Evolutionary conservation across 2,797 vertebrate species (phyloP).

Genomic region (Gymnothorax javanicus): DNA sequence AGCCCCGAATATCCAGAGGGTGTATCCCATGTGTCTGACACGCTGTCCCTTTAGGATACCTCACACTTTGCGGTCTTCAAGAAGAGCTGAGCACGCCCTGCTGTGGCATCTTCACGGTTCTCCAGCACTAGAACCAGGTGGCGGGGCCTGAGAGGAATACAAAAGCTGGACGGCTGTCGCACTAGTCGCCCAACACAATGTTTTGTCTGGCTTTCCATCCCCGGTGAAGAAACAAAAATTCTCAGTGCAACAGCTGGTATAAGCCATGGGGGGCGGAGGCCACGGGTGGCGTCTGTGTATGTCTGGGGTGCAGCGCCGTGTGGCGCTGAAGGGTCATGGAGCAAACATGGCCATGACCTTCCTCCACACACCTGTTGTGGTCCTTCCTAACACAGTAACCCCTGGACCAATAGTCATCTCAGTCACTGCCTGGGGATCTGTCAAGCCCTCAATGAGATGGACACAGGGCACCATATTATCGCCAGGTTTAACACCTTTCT

Average conservation of each 20-base stretch:
- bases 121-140: neutral
- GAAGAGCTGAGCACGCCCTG: neutral
- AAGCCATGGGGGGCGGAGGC: neutral
- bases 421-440: slow-evolving; percentile 6
- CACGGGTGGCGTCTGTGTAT: neutral
- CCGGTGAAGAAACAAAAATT: neutral
- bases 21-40: neutral
- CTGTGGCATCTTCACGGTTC: neutral
- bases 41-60: neutral
- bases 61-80: neutral
- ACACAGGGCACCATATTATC: neutral
- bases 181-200: neutral
- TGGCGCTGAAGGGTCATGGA: neutral
- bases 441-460: neutral
- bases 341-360: neutral
- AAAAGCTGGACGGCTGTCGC: slow-evolving; percentile 9
- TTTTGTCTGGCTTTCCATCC: slow-evolving; percentile 10
- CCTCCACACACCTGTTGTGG: neutral
- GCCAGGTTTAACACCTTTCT: neutral
- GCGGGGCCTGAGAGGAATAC: neutral
- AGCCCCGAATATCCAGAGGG: neutral
- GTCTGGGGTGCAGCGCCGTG: neutral
- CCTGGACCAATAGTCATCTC: neutral
- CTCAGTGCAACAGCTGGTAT: neutral
- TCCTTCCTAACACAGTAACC: neutral